Evolutionary conservation across 2,888 invertebrate genomes (phyloP).

Genomic region (Callosobruchus maculatus): DNA sequence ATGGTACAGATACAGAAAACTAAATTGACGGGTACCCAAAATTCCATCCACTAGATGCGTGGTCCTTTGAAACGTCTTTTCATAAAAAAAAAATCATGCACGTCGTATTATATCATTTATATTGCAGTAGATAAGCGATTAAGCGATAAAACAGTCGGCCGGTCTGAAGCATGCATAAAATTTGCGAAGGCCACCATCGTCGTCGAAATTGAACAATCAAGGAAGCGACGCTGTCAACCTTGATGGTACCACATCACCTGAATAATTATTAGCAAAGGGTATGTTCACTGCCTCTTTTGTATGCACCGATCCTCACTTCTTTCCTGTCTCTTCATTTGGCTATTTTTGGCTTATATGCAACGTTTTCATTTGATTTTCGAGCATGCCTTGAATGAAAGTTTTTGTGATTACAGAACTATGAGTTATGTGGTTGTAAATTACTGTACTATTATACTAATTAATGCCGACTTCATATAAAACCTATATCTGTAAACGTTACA

Average conservation of each 20-base stretch:
- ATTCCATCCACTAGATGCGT: no score
- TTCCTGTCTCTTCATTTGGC: not conserved
- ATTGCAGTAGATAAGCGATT: not conserved
- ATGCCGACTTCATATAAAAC: no score
- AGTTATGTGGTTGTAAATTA: no score
- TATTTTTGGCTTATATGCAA: no score
- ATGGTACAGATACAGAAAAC: no score
- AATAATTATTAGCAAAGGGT: not conserved
- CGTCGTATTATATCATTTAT: no score
- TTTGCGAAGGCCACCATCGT: not conserved
- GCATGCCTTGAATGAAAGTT: no score
- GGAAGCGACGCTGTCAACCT: not conserved
- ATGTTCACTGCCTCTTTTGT: not conserved
- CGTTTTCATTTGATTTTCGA: no score
- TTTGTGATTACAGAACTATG: no score
- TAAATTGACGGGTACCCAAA: no score
- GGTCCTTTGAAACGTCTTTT: not conserved
- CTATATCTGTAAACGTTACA: no score
- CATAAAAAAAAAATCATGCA: not conserved
- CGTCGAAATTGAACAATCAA: not conserved
- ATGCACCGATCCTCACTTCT: not conserved
- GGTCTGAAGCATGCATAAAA: not conserved
- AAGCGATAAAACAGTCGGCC: not conserved
- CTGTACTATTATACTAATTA: no score
- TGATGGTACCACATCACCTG: not conserved